Conservation (phyloP, 2,888 invertebrate species). For the Aphidoletes aphidimyza region DNA sequence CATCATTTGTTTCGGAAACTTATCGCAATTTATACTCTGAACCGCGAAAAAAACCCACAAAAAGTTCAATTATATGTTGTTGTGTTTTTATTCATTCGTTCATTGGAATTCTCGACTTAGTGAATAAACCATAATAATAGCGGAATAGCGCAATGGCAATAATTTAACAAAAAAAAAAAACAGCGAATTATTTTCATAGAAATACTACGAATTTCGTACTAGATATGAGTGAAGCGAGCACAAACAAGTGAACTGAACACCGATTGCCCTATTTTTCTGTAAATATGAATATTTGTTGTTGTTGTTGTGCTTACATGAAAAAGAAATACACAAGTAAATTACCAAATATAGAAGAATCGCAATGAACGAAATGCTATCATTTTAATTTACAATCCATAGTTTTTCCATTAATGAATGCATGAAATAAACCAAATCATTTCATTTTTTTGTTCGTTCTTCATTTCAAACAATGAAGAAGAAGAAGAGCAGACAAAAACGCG, state of each 20-base stretch:
- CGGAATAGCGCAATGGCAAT: neutral
- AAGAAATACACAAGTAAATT: neutral
- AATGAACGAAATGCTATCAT: too few species aligned
- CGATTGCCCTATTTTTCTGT: too few species aligned
- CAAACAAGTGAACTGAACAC: too few species aligned
- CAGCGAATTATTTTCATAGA: neutral
- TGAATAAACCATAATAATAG: too few species aligned
- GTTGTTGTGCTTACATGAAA: too few species aligned
- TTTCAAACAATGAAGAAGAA: too few species aligned
- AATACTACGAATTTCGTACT: neutral
- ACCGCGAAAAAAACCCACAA: neutral
- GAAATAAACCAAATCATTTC: neutral
- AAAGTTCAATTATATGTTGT: neutral
- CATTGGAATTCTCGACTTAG: too few species aligned
- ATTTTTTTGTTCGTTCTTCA: neutral
- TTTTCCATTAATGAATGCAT: constrained; percentile 34
- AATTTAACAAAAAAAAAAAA: neutral
- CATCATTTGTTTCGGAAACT: constrained; percentile 9
- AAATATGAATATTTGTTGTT: too few species aligned
- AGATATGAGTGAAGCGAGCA: too few species aligned
- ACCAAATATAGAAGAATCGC: neutral
- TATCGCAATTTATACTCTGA: constrained; percentile 6
- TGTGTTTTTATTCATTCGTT: neutral
- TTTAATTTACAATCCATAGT: constrained; percentile 17
- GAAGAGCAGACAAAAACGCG: neutral